Evolutionary conservation across 2,113 vertebrate genomes (phyloP).

Genomic region (Pseudorectes ferrugineus): DNA sequence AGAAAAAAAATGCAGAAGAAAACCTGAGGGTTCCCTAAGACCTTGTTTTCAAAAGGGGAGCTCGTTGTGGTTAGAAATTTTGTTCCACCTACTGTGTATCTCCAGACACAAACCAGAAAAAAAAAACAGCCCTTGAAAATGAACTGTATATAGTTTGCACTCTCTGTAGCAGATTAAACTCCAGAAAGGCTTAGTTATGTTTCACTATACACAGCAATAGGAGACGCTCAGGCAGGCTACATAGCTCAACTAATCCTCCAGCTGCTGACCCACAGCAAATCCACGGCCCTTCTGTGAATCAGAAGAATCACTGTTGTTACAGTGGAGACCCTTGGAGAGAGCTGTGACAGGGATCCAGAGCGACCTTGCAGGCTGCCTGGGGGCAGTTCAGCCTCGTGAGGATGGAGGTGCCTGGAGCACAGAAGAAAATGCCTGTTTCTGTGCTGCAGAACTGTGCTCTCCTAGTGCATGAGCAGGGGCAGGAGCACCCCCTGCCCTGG

Average conservation of each 20-base stretch:
- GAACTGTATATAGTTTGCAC: background rate
- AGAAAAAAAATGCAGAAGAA: background rate
- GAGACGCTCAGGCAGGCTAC: background rate
- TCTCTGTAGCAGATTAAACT: background rate
- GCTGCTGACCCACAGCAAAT: background rate
- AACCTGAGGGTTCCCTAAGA: background rate
- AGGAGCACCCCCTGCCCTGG: background rate
- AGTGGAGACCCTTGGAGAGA: background rate
- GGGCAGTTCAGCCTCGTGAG: background rate
- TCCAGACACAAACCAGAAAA: background rate
- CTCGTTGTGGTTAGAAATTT: background rate
- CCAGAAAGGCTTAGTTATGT: background rate
- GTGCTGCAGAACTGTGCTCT: accelerated
- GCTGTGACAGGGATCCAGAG: background rate
- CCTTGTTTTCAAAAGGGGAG: background rate
- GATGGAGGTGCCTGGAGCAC: background rate
- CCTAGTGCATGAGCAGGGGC: background rate
- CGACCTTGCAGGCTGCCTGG: background rate
- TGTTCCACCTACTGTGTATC: background rate
- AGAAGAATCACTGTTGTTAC: background rate
- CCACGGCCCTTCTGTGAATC: background rate
- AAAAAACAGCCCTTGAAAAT: background rate
- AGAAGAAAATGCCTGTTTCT: background rate
- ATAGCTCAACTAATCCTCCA: background rate
- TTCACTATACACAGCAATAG: background rate